Evolutionary conservation across 2,113 vertebrate genomes (phyloP).

Genomic region (Geococcyx californianus): DNA sequence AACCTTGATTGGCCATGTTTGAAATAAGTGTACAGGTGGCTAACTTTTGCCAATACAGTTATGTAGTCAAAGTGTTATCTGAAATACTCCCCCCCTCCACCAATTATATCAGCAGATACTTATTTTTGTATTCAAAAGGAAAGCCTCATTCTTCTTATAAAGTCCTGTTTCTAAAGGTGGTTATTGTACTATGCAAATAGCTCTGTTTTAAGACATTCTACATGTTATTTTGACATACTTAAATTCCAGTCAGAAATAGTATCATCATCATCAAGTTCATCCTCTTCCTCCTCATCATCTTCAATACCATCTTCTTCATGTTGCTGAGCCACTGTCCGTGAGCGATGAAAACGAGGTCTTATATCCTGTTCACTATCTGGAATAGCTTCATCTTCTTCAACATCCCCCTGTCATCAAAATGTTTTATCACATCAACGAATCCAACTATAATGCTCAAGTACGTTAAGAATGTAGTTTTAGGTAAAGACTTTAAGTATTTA

Average conservation of each 20-base stretch:
- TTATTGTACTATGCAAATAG: not conserved
- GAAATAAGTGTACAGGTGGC: not conserved
- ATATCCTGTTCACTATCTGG: constrained; percentile 97
- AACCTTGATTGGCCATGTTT: not conserved
- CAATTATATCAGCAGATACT: not conserved
- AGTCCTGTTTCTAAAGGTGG: not conserved
- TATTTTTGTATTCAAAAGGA: not conserved
- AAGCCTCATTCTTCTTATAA: not conserved
- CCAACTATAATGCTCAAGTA: not conserved
- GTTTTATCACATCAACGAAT: not conserved
- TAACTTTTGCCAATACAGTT: not conserved
- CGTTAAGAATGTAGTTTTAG: not conserved
- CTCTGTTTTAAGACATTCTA: not conserved
- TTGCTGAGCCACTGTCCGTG: constrained; percentile 92
- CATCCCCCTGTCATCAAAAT: constrained; percentile 83
- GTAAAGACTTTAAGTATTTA: not conserved
- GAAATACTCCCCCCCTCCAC: not conserved
- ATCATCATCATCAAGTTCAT: constrained; percentile 92
- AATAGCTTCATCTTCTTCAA: constrained; percentile 94
- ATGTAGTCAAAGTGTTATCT: not conserved
- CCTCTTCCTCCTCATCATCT: constrained; percentile 88
- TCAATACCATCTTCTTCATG: constrained; percentile 92
- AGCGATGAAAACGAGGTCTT: constrained; percentile 93
- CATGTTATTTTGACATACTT: constrained; percentile 76
- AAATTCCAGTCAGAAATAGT: constrained; percentile 98